phyloP scores from a whole-genome alignment of 30 jellyfish, hydroid and myxozoan species.

The Chrysaora quinquecirrha region DNA sequence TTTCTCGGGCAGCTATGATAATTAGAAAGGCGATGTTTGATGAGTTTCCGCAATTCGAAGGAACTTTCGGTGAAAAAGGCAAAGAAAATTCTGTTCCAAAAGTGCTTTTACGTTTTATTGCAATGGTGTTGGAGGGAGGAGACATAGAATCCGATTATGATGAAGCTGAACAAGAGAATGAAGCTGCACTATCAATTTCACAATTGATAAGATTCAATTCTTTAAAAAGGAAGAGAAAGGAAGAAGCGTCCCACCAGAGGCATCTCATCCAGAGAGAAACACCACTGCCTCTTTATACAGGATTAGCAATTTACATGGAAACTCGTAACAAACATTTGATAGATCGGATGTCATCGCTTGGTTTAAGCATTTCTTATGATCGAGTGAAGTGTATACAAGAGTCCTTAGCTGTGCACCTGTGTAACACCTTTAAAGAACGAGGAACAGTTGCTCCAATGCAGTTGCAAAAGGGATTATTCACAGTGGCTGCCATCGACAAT shows the following conservation, averaged over 20 bases:
- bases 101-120: not conserved
- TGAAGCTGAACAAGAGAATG: not conserved
- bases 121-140: slow-evolving; percentile 18
- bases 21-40: not conserved
- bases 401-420: slow-evolving; percentile 1
- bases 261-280: too few species aligned
- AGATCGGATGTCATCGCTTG: slow-evolving; percentile 10
- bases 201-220: slow-evolving; percentile 6
- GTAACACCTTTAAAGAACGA: not conserved
- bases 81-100: slow-evolving; percentile 24
- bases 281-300: slow-evolving; percentile 17
- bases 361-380: slow-evolving; percentile 14
- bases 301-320: not conserved
- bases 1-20: slow-evolving; percentile 4
- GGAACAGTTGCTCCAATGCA: not conserved
- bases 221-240: not conserved
- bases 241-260: not conserved
- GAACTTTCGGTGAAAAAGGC: not conserved
- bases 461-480: not conserved
- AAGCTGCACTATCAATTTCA: slow-evolving; percentile 24
- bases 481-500: not conserved
- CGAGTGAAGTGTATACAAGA: not conserved
- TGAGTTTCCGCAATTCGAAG: slow-evolving; percentile 7
- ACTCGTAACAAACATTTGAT: not conserved
- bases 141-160: not conserved